phyloP scores from a whole-genome alignment of 2,113 vertebrate genomes.

The Ptychochromis oligacanthus region DNA sequence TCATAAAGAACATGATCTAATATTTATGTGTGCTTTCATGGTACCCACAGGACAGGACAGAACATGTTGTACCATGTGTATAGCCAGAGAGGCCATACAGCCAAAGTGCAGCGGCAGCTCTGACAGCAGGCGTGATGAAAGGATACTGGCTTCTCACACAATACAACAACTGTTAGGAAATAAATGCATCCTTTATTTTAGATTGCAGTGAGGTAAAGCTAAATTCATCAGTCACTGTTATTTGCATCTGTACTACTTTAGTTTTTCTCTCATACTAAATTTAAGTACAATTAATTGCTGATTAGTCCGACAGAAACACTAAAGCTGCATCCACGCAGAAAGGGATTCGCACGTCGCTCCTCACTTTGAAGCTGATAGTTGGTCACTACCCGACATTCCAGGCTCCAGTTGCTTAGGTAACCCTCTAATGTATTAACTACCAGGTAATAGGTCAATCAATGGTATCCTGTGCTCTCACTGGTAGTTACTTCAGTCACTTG shows the following conservation, averaged over 20 bases:
- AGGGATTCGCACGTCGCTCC: too few relatives aligned
- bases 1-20: conserved; percentile 63
- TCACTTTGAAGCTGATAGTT: not conserved
- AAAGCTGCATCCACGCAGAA: too few relatives aligned
- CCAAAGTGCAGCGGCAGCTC: conserved; percentile 11
- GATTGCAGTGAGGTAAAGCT: not conserved
- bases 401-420: not conserved
- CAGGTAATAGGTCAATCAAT: not conserved
- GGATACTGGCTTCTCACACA: conserved; percentile 45
- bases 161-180: conserved; percentile 19
- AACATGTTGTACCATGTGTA: conserved; percentile 43
- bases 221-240: not conserved
- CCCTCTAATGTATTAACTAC: not conserved
- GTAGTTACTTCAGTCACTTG: not conserved
- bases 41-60: conserved; percentile 20
- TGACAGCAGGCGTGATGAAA: conserved; percentile 10
- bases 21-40: conserved; percentile 47
- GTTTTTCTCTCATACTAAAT: not conserved
- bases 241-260: not conserved
- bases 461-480: not conserved
- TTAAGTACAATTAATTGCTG: not conserved
- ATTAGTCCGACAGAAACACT: too few relatives aligned
- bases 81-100: conserved; percentile 14
- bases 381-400: not conserved
- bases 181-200: not conserved